These are phyloP conservation scores for Standfussiana lucernea DNA, from an alignment of 2,888 invertebrate species.

Conservation along the genomic window DNA sequence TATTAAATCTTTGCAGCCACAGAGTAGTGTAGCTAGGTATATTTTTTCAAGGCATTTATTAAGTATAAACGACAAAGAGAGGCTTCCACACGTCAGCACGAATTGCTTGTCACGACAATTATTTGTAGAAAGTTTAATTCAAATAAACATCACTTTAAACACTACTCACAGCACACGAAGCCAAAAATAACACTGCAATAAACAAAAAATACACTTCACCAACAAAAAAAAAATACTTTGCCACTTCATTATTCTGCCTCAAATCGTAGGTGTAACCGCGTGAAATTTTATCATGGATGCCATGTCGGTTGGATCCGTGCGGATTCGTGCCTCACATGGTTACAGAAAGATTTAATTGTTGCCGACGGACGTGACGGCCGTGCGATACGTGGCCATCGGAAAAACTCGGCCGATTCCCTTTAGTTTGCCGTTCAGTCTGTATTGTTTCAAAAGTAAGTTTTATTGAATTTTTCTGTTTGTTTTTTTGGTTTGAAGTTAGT, in stretches of 20 bases:
- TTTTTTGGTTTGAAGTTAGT: conserved; percentile 5
- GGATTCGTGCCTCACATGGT: conserved; percentile 64
- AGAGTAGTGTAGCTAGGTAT: too few species aligned
- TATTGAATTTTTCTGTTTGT: conserved; percentile 39
- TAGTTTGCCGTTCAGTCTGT: conserved; percentile 52
- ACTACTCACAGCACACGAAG: not conserved
- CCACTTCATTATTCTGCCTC: conserved; percentile 58
- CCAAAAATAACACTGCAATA: not conserved
- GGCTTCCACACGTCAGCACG: not conserved
- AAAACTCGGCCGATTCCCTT: conserved; percentile 59
- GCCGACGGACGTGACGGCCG: conserved; percentile 75
- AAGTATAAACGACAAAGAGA: not conserved
- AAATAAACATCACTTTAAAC: not conserved
- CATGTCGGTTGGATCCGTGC: conserved; percentile 54
- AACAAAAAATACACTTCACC: conserved; percentile 7
- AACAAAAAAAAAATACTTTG: not conserved
- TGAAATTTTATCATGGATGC: conserved; percentile 58
- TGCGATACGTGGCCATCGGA: conserved; percentile 64
- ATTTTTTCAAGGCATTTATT: not conserved
- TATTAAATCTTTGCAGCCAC: too few species aligned
- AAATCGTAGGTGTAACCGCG: conserved; percentile 58
- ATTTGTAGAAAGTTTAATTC: not conserved
- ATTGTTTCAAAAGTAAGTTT: conserved; percentile 50
- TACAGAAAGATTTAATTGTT: conserved; percentile 79
- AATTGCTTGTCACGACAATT: not conserved